Evolutionary conservation across 2,797 vertebrate genomes (phyloP).

Genomic region (Helostoma temminkii): DNA sequence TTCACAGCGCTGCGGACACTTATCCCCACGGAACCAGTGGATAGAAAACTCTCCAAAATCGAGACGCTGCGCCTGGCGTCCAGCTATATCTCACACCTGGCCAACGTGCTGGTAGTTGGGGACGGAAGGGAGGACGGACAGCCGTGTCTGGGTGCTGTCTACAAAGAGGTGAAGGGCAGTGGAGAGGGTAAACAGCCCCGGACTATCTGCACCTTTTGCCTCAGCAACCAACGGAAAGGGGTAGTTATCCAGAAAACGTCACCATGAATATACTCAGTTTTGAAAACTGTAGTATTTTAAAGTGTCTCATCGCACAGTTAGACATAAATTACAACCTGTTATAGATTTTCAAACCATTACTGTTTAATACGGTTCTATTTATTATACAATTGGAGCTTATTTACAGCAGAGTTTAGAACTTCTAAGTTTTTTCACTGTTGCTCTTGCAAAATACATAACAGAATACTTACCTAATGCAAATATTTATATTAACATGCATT

Average conservation of each 20-base stretch:
- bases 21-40: slow-evolving; percentile 92
- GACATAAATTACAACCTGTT: no score
- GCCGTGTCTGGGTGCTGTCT: slow-evolving; percentile 87
- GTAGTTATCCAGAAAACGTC: slow-evolving; percentile 59
- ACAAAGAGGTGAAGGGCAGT: slow-evolving; percentile 76
- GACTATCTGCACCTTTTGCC: slow-evolving; percentile 94
- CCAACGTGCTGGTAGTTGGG: slow-evolving; percentile 89
- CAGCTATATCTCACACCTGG: slow-evolving; percentile 92
- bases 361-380: background rate
- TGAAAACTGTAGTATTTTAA: background rate
- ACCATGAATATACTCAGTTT: background rate
- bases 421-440: background rate
- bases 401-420: background rate
- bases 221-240: slow-evolving; percentile 92
- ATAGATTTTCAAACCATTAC: background rate
- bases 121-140: slow-evolving; percentile 88
- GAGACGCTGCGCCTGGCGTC: slow-evolving; percentile 92
- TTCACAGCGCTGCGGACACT: slow-evolving; percentile 91
- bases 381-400: background rate
- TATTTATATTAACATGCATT: background rate
- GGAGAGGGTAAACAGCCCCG: slow-evolving; percentile 84
- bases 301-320: background rate
- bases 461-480: no score
- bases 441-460: no score
- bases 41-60: slow-evolving; percentile 92